phyloP scores from a whole-genome alignment of 2,888 invertebrate genomes.

The Rambutsinella grinnellia region DNA sequence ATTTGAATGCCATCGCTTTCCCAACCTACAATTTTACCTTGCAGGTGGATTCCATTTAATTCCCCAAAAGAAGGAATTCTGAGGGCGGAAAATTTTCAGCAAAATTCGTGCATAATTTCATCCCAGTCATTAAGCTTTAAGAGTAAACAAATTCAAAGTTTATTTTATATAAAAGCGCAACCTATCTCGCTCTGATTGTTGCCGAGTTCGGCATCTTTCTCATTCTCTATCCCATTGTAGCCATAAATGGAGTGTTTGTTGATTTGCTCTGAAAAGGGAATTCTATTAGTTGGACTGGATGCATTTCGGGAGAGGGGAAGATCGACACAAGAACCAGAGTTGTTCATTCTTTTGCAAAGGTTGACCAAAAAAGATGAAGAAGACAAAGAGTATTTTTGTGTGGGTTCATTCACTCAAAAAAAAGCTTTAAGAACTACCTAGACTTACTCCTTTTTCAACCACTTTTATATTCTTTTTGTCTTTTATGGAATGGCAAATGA shows the following conservation, averaged over 20 bases:
- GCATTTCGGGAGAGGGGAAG: too few species aligned
- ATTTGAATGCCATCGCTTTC: too few species aligned
- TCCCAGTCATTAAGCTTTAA: too few species aligned
- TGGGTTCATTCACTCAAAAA: slow-evolving; percentile 48
- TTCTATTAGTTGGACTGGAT: slow-evolving; percentile 46
- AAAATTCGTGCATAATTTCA: too few species aligned
- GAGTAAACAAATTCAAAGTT: too few species aligned
- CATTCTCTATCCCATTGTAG: slow-evolving; percentile 28
- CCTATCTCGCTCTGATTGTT: slow-evolving; percentile 21
- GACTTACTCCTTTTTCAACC: slow-evolving; percentile 14
- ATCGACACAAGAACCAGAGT: too few species aligned
- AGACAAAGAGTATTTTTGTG: slow-evolving; percentile 15
- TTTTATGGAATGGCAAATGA: slow-evolving; percentile 46
- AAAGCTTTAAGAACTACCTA: slow-evolving; percentile 25
- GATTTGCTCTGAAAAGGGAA: slow-evolving; percentile 49
- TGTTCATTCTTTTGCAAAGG: not conserved
- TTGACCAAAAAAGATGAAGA: not conserved
- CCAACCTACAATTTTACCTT: too few species aligned
- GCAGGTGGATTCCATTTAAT: too few species aligned
- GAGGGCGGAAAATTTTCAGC: too few species aligned
- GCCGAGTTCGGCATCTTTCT: slow-evolving; percentile 15
- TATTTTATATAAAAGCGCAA: too few species aligned
- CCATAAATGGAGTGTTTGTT: slow-evolving; percentile 42
- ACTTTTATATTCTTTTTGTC: slow-evolving; percentile 21
- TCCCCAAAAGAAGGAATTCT: too few species aligned